A percentile compares a stretch with the other conserved stretches of the same genome.
Conservation (phyloP, 2,113 vertebrate species). For the Anhinga rufa region DNA sequence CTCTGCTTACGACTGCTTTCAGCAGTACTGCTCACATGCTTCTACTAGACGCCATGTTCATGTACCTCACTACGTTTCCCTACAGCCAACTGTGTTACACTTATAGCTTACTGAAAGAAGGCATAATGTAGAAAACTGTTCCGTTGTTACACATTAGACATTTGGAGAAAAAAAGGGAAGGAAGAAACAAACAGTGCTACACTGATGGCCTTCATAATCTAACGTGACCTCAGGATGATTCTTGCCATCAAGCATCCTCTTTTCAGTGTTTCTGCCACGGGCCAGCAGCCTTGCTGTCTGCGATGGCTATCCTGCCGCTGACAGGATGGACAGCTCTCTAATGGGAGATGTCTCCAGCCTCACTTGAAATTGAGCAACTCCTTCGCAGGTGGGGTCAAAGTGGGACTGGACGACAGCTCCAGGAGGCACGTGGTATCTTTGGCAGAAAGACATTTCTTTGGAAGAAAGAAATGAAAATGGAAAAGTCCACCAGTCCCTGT, state of each 20-base stretch:
- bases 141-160: background rate
- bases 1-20: background rate
- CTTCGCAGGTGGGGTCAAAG: background rate
- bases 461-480: background rate
- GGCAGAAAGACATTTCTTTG: background rate
- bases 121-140: background rate
- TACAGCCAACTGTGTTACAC: background rate
- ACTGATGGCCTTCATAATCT: accelerated
- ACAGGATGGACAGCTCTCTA: background rate
- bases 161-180: background rate
- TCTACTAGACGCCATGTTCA: background rate
- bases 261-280: background rate
- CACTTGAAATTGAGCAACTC: background rate
- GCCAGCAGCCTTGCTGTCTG: background rate
- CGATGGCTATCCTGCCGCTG: background rate
- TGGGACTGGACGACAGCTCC: background rate
- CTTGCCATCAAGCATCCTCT: background rate
- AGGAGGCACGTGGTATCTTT: background rate
- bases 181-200: background rate
- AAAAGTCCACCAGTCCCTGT: background rate
- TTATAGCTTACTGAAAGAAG: background rate
- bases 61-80: background rate
- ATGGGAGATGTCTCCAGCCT: background rate
- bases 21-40: background rate
- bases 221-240: background rate